These are phyloP conservation scores for Dione juno DNA, from an alignment of 2,888 invertebrate genomes.

Conservation along the genomic window DNA sequence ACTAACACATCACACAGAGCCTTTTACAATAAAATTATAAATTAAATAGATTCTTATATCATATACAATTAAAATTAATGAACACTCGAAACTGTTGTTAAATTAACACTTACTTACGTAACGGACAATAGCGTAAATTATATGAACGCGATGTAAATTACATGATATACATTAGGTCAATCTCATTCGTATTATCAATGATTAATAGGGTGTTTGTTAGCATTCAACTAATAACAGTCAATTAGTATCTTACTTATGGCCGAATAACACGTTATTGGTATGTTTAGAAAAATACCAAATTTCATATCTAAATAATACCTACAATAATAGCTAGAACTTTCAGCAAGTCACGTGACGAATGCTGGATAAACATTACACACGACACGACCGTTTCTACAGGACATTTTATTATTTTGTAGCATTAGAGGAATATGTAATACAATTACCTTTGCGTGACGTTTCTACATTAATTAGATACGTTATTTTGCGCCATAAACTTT, in stretches of 20 bases:
- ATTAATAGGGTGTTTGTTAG: conserved; percentile 14
- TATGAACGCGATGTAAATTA: conserved; percentile 22
- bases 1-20: too few species aligned
- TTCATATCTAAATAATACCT: neutral
- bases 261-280: neutral
- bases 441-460: conserved; percentile 22
- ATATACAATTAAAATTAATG: conserved; percentile 20
- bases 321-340: neutral
- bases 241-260: conserved; percentile 15
- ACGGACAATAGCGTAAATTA: conserved; percentile 16
- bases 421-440: conserved; percentile 16
- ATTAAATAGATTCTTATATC: conserved; percentile 4
- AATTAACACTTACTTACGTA: conserved; percentile 20
- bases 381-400: neutral
- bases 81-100: conserved; percentile 25
- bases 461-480: conserved; percentile 20
- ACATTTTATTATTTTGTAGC: conserved; percentile 5
- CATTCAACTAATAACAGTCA: conserved; percentile 10
- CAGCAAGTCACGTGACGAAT: neutral
- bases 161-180: conserved; percentile 20
- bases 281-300: too few species aligned
- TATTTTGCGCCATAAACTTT: conserved; percentile 25
- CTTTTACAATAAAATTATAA: neutral
- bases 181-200: conserved; percentile 18
- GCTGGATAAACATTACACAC: neutral